Conservation (phyloP, 2,113 vertebrate species). For the Eretmochelys imbricata region DNA sequence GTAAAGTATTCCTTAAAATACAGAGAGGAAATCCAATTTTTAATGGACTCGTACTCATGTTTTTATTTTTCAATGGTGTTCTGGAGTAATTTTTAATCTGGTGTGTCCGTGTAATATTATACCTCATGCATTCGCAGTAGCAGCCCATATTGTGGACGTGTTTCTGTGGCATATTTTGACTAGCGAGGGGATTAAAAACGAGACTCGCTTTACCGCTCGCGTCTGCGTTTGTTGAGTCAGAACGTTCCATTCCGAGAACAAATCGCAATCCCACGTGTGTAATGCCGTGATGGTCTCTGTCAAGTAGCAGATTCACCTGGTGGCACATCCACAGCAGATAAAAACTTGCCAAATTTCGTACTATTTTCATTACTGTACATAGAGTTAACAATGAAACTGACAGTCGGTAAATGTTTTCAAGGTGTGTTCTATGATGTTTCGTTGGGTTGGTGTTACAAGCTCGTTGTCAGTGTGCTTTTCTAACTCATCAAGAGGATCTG, state of each 20-base stretch:
- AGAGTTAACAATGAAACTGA: background rate
- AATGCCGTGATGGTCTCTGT: background rate
- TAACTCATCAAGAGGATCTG: background rate
- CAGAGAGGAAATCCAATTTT: conserved; percentile 4
- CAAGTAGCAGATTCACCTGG: background rate
- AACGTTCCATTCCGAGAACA: background rate
- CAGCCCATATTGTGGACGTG: background rate
- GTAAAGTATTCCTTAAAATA: conserved; percentile 59
- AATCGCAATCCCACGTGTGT: background rate
- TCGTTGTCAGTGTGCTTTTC: conserved; percentile 15
- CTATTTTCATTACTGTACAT: fast-evolving
- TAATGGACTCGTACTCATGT: conserved; percentile 48
- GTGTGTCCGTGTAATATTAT: background rate
- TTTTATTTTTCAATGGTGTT: conserved; percentile 36
- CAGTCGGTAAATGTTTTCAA: background rate
- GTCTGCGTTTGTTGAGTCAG: background rate
- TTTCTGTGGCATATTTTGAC: background rate
- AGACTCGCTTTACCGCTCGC: fast-evolving
- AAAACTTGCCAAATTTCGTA: background rate
- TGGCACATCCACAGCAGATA: fast-evolving
- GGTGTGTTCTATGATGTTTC: background rate
- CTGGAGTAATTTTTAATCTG: conserved; percentile 6
- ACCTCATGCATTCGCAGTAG: background rate
- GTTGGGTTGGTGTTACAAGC: background rate
- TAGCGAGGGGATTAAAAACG: background rate